Evolutionary conservation across 1,140 invertebrate genomes (phyloP).

Genomic region (Hypothenemus hampei): DNA sequence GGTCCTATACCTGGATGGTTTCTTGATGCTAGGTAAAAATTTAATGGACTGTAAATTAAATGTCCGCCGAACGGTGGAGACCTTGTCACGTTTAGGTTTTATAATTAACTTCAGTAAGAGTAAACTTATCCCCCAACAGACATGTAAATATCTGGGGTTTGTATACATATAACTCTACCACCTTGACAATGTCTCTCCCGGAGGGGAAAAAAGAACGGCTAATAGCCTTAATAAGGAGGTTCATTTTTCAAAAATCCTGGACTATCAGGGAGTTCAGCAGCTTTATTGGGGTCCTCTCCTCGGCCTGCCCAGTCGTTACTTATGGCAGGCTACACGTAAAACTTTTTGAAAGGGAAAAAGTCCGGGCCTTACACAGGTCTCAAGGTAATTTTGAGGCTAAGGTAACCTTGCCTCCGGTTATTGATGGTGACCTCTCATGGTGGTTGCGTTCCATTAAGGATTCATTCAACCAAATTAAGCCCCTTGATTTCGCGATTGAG

Average conservation of each 20-base stretch:
- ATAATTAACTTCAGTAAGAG: background rate
- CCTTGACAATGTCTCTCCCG: too few relatives aligned
- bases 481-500: background rate
- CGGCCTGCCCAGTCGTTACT: background rate
- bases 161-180: too few relatives aligned
- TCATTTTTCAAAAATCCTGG: too few relatives aligned
- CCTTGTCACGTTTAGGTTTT: background rate
- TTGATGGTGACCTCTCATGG: slow-evolving; percentile 4
- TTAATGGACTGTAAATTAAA: background rate
- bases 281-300: too few relatives aligned
- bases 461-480: background rate
- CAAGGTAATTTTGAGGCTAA: background rate
- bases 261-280: too few relatives aligned
- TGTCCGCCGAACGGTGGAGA: background rate
- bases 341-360: slow-evolving; percentile 25
- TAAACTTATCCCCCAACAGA: background rate
- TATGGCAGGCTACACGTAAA: slow-evolving; percentile 30
- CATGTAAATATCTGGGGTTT: background rate
- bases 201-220: too few relatives aligned
- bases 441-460: slow-evolving; percentile 10
- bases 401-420: background rate
- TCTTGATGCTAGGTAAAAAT: background rate
- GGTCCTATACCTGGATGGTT: background rate
- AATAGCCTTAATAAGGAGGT: too few relatives aligned
- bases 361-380: background rate